Evolutionary conservation across 1,140 invertebrate species (phyloP), one percentile per base, ranked within the genome.

Genomic region (Akabosia matsudoensis): DNA sequence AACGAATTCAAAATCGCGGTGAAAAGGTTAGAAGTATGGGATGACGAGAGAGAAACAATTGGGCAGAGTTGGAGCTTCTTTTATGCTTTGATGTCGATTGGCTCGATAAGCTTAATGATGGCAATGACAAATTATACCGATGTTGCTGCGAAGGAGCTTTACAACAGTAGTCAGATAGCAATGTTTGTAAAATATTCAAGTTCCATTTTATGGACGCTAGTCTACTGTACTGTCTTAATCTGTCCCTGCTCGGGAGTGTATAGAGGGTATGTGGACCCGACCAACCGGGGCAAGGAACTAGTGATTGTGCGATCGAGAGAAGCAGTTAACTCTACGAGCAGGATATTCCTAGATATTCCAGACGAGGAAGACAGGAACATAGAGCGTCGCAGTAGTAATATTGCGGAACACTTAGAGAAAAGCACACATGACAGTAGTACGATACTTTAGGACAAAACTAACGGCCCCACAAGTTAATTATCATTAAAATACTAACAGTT

Each of bases 91-190:
- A 31, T 78, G 22, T 54, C 56, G 0, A 0, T 75, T 7, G 77
- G 67, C 0, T 71, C 77, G 1, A 30, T 78, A 28, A 61, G 31
- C 37, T 30, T 78, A 4, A 75, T 74, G 64, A 54, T 71, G 70
- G 45, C 45, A 30, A 78, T 78, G 73, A 78, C 77, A 16, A 78
- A 75, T 24, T 78, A 75, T 31, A 54, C 45, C 33, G 24, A 73
- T 70, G 37, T 7, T 18, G 37, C 37, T 18, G 37, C 7, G 7
- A 45, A 45, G 37, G 37, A n/a, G n/a, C n/a, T n/a, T n/a, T 45
- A 45, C 37, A 45, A 45, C 18, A 45, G 37, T 18, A 45, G 37
- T 18, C 7, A 45, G 7, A 45, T 10, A 18, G 37, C 37, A 7
- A 10, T 45, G 37, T 7, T 18, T 18, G 7, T 45, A 7, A 45